Evolutionary conservation across 1,140 invertebrate genomes (phyloP), one percentile per base, ranked within the genome.

Genomic region (Lepidostoma basale): DNA sequence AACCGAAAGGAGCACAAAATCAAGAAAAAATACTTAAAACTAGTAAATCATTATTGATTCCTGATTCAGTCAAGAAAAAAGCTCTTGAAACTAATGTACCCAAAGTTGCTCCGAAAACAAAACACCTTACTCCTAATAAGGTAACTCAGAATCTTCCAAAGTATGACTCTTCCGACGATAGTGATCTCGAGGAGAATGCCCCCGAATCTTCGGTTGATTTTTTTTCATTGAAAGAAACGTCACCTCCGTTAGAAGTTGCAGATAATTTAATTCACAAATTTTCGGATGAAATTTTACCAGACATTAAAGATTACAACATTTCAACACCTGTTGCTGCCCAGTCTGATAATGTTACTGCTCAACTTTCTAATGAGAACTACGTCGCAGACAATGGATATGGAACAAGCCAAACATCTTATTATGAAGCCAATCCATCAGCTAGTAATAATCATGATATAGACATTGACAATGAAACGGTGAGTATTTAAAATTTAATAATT

Each of bases 161-260:
- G 18, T 72, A 72, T 49, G 59, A 45, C 20, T 69, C 72, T 56
- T 82, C 81, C 22, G 81, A 83, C 75, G 78, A 82, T 0, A 83
- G 79, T 74, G 81, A 80, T 16, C 79, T 75, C 74, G 84, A 81
- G 47, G 77, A 82, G 9, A 75, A 75, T 16, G 76, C 76, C 5
- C 80, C 74, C 52, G 74, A 81, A 22, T 72, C 79, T 22, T 73
- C 77, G 54, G 78, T 77, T 69, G 85, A 86, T 68, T 86, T 85
- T 76, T 86, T 87, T 69, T 85, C 85, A 3, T 77, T 86, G 36
- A 81, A 86, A 64, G 79, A 81, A 74, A 52, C 25, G 9, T 16
- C 52, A 12, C n/a, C 20, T 10, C 62, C 36, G 10, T 23, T 16
- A 45, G 64, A 44, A 62, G n/a, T 23, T 28, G 10, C 26, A 28